These are phyloP conservation scores for Geodia barretti DNA, from an alignment of 37 sponge, comb jelly and placozoan genomes.

Conservation along the genomic window DNA sequence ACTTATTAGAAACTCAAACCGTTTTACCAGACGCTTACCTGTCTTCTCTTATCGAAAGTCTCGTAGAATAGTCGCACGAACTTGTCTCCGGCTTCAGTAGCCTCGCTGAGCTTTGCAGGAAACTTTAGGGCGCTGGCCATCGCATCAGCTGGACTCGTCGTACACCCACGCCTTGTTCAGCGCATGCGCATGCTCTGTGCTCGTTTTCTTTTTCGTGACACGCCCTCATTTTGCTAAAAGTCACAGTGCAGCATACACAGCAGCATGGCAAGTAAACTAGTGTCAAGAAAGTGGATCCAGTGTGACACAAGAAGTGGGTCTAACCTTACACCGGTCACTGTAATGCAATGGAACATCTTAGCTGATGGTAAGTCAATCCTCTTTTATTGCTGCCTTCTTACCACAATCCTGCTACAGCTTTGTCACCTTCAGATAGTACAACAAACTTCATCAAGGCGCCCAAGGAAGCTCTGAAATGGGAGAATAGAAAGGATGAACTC, in stretches of 20 bases:
- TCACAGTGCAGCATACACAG: too few relatives aligned
- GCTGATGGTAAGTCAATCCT: slow-evolving; percentile 64
- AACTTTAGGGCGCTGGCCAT: slow-evolving; percentile 9
- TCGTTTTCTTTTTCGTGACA: too few relatives aligned
- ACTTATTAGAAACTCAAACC: slow-evolving; percentile 4
- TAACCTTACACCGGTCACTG: slow-evolving; percentile 1
- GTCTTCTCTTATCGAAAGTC: slow-evolving; percentile 72
- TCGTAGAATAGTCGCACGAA: slow-evolving; percentile 71
- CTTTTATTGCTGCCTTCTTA: too few relatives aligned
- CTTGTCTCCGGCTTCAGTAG: slow-evolving; percentile 73
- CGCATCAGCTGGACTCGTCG: neutral
- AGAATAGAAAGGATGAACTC: slow-evolving; percentile 22
- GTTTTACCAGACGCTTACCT: slow-evolving; percentile 29
- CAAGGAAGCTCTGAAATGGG: slow-evolving; percentile 38
- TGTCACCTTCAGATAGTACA: slow-evolving; percentile 18
- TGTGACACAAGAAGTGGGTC: neutral
- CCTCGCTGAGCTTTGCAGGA: slow-evolving; percentile 32
- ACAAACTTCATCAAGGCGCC: slow-evolving; percentile 34
- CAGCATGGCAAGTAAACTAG: too few relatives aligned
- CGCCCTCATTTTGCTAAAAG: neutral
- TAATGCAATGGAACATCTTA: slow-evolving; percentile 68
- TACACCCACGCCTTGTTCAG: too few relatives aligned
- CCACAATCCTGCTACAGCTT: slow-evolving; percentile 9
- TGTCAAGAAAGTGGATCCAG: neutral
- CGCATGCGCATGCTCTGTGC: neutral